A percentile compares a stretch with the other conserved stretches of the same genome.
Conservation (phyloP, 2,797 vertebrate species). For the Silurus aristotelis region DNA sequence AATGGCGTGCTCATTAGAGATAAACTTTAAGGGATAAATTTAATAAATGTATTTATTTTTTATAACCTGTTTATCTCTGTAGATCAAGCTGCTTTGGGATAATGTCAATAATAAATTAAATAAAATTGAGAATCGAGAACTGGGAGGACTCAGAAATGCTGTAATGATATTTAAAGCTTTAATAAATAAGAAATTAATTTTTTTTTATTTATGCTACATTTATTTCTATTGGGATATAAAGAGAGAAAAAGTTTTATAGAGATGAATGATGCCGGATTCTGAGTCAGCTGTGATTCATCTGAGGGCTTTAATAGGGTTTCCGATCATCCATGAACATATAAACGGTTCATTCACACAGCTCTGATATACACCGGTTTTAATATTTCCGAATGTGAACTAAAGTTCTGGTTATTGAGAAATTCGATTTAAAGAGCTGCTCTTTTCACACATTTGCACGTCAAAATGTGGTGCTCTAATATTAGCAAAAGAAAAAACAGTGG, state of each 20-base stretch:
- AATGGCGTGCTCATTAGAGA: too few relatives aligned
- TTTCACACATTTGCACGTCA: too few relatives aligned
- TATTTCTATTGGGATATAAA: not conserved
- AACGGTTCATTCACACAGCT: not conserved
- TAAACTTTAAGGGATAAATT: too few relatives aligned
- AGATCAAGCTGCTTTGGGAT: too few relatives aligned
- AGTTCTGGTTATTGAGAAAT: too few relatives aligned
- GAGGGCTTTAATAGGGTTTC: not conserved
- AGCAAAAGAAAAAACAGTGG: not conserved
- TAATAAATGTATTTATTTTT: too few relatives aligned
- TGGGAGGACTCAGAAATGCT: not conserved
- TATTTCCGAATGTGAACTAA: not conserved
- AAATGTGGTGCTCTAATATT: not conserved
- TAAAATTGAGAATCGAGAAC: too few relatives aligned
- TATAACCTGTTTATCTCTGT: too few relatives aligned
- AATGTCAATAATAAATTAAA: too few relatives aligned
- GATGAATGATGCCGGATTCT: not conserved
- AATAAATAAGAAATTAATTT: not conserved
- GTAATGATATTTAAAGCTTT: not conserved
- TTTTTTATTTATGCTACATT: not conserved
- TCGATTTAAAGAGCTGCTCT: too few relatives aligned
- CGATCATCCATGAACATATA: not conserved
- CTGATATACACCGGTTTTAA: not conserved
- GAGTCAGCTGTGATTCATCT: not conserved
- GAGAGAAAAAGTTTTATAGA: not conserved